A percentile compares a stretch with the other conserved stretches of the same genome.
Evolutionary conservation across 2,888 invertebrate species (phyloP).

Genomic region (Eupithecia subfuscata): DNA sequence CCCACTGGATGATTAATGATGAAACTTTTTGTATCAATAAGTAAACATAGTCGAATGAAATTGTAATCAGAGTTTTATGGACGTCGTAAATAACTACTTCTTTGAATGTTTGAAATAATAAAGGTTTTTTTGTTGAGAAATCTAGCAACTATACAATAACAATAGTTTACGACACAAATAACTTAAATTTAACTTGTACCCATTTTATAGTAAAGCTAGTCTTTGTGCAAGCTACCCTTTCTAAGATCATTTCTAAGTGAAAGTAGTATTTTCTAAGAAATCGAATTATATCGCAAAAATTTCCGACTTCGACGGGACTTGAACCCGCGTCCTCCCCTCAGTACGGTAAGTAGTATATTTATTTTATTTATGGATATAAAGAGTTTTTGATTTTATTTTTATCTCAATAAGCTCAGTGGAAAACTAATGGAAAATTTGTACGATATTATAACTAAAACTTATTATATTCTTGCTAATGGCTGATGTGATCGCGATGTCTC

Average conservation of each 20-base stretch:
- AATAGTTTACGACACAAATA: background rate
- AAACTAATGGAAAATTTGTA: background rate
- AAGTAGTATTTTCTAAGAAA: too few species aligned
- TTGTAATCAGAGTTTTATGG: constrained; percentile 1
- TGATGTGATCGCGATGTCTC: background rate
- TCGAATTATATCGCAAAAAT: too few species aligned
- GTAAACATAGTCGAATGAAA: constrained; percentile 11
- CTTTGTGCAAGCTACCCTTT: too few species aligned
- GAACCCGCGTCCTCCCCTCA: too few species aligned
- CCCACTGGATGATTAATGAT: constrained; percentile 45
- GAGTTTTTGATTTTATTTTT: too few species aligned
- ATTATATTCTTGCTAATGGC: too few species aligned
- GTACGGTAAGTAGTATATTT: too few species aligned
- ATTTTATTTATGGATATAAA: too few species aligned
- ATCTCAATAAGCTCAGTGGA: background rate
- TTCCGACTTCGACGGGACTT: too few species aligned
- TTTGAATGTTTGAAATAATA: background rate
- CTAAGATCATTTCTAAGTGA: too few species aligned
- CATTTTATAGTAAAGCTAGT: background rate
- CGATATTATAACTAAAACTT: too few species aligned
- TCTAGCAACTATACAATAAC: too few species aligned
- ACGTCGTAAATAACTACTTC: background rate
- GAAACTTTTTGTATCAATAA: constrained; percentile 22
- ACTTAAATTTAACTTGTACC: background rate
- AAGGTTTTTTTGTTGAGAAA: constrained; percentile 1